Evolutionary conservation across 2,797 vertebrate species (phyloP), one percentile per base, ranked within the genome.

Genomic region (Smutsia gigantea): DNA sequence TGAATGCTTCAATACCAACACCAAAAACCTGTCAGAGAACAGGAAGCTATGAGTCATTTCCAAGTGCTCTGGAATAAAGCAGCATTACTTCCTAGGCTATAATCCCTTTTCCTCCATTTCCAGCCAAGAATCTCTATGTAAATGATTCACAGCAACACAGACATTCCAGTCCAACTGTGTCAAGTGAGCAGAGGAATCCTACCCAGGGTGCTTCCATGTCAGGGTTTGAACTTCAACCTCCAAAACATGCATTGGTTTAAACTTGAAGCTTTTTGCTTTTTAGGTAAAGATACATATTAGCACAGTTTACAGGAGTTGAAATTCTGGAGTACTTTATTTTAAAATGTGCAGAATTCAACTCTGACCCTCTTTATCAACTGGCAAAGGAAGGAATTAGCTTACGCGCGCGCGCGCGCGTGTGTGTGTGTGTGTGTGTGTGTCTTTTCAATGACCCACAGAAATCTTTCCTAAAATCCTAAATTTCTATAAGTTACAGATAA

Each of bases 131-230:
- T 68, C 49, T 68, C 49, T 71, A 23, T 11, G 46, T 91, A 61
- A 96, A 86, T 93, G 57, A 97, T 85, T 98, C 74, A 96, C 31
- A 86, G 34, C 5, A 69, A 74, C 31, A 71, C 75, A 86, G 57
- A 87, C 31, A 27, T 61, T 89, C 66, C 18, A 23, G 34, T 79
- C 23, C 78, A 75, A 51, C 25, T 59, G 31, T n/a, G 10, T 71
- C 29, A 42, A 31, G 31, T 66, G 21, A 89, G 14, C 42, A 51
- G 63, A 34, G 71, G 25, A 51, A 18, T 82, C 55, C 64, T 79
- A 29, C 2, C 55, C 81, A 63, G 34, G 19, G 12, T 37, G 42
- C n/a, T n/a, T 86, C 69, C 13, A 12, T 5, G 19, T 42, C 75
- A 77, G 42, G 25, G 29, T 75, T 55, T 94, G 74, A 94, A 78